Conservation (phyloP, 2,113 vertebrate species). For the Herpailurus yagouaroundi region DNA sequence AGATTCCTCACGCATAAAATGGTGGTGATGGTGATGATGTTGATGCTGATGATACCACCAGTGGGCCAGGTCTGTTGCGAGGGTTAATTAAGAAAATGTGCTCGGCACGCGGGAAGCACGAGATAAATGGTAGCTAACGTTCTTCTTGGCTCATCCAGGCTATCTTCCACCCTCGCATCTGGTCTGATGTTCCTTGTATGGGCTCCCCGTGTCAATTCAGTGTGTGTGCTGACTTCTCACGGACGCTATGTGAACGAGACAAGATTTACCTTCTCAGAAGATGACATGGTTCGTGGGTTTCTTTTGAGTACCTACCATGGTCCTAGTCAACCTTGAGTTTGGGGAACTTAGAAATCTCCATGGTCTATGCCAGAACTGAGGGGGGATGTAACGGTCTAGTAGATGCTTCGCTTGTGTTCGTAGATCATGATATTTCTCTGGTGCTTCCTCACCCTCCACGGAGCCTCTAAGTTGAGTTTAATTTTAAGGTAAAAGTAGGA, state of each 20-base stretch:
- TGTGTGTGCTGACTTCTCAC: background rate
- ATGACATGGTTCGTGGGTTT: background rate
- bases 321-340: background rate
- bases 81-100: background rate
- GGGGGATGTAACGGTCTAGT: background rate
- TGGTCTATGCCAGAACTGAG: background rate
- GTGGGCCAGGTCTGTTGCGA: background rate
- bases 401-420: background rate
- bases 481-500: conserved; percentile 24
- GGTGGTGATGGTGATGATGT: background rate
- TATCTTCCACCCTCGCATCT: background rate
- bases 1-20: background rate
- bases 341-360: background rate
- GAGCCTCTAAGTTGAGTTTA: background rate
- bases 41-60: background rate
- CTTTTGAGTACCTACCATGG: background rate
- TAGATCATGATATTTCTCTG: background rate
- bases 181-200: background rate
- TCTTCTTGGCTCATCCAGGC: background rate
- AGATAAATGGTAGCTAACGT: background rate
- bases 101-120: background rate
- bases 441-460: background rate
- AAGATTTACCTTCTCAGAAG: background rate
- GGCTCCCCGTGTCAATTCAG: background rate
- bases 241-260: background rate